Evolutionary conservation across 2,888 invertebrate species (phyloP).

Genomic region (Empis livida): DNA sequence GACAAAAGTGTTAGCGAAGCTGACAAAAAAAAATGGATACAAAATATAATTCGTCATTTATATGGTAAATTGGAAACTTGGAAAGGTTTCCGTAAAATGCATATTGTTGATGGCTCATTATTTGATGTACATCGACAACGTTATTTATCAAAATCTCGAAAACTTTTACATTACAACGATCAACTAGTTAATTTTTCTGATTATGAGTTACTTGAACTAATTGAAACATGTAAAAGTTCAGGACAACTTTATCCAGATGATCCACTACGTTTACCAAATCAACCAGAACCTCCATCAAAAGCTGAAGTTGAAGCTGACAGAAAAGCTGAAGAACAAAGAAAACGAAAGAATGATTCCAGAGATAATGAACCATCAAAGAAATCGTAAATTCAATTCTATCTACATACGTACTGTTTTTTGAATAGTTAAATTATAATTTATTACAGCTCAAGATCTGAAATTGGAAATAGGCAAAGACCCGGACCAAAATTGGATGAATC

Average conservation of each 20-base stretch:
- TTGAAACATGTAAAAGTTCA: background rate
- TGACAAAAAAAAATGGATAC: background rate
- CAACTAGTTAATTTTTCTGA: background rate
- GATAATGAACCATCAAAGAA: background rate
- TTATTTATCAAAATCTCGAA: background rate
- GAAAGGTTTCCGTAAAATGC: background rate
- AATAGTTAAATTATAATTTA: background rate
- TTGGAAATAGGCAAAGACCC: background rate
- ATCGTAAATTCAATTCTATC: too few relatives aligned
- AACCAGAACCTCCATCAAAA: background rate
- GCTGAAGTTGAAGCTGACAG: background rate
- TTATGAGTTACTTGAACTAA: background rate
- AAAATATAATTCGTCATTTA: background rate
- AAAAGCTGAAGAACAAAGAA: background rate
- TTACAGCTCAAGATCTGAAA: background rate
- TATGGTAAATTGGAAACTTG: background rate
- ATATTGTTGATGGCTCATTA: background rate
- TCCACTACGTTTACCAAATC: background rate
- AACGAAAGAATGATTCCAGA: background rate
- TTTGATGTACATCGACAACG: background rate
- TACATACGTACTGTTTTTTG: too few relatives aligned
- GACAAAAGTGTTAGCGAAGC: background rate
- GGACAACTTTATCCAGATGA: background rate
- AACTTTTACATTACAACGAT: background rate
- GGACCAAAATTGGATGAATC: conserved; percentile 1